These are phyloP conservation scores for Polypterus bichir DNA, from an alignment of 2,113 vertebrate genomes.

Conservation along the genomic window DNA sequence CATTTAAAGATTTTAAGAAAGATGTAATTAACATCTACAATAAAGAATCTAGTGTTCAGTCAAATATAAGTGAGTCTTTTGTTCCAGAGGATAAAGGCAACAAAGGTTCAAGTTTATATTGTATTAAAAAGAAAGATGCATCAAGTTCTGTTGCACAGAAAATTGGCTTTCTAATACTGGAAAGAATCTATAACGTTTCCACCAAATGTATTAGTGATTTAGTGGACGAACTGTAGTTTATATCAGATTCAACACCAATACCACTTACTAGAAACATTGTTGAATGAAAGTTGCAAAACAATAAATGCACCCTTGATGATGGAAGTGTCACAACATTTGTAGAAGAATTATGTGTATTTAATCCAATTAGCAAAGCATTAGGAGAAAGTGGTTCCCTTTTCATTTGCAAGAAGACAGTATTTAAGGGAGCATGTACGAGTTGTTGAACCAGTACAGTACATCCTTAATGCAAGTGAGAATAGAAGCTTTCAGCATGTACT, in stretches of 20 bases:
- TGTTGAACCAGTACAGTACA: too few species aligned
- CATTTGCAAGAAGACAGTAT: too few species aligned
- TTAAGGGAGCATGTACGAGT: too few species aligned
- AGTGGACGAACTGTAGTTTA: constrained; percentile 20
- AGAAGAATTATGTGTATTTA: constrained; percentile 14
- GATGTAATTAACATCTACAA: constrained; percentile 9
- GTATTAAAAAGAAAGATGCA: constrained; percentile 11
- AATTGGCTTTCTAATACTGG: constrained; percentile 17
- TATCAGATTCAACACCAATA: constrained; percentile 11
- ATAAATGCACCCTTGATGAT: constrained; percentile 19
- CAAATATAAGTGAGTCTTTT: background rate
- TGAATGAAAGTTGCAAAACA: constrained; percentile 8
- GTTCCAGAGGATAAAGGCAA: constrained; percentile 4
- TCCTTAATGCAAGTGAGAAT: too few species aligned
- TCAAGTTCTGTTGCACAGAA: constrained; percentile 11
- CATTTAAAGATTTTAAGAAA: constrained; percentile 17
- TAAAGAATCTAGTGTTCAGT: constrained; percentile 12
- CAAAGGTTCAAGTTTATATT: constrained; percentile 15
- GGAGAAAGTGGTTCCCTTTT: too few species aligned
- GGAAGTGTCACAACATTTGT: constrained; percentile 13
- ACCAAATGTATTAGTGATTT: constrained; percentile 17
- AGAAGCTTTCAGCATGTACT: too few species aligned
- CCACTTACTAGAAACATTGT: constrained; percentile 7
- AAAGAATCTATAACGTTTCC: constrained; percentile 16
- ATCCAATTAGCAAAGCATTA: background rate